These are phyloP conservation scores for Hirudinaria manillensis DNA, from an alignment of 2,888 invertebrate genomes.

Conservation along the genomic window DNA sequence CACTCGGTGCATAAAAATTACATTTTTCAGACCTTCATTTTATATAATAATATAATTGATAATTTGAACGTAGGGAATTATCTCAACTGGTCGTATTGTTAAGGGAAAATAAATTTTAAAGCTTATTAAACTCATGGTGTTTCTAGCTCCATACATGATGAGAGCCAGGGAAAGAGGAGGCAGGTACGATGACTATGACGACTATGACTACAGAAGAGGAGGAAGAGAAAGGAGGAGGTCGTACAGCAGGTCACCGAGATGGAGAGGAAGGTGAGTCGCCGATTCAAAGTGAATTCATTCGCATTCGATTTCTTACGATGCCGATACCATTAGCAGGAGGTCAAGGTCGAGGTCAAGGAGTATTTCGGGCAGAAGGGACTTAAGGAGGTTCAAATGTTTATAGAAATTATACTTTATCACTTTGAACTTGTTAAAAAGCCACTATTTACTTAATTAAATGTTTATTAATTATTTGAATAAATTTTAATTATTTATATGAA, in stretches of 20 bases:
- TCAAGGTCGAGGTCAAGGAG: slow-evolving; percentile 12
- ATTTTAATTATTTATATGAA: too few species aligned
- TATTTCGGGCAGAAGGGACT: neutral
- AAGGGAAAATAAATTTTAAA: neutral
- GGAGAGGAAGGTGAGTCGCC: slow-evolving; percentile 8
- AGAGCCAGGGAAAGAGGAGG: slow-evolving; percentile 33
- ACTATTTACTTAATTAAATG: too few species aligned
- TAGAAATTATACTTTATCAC: too few species aligned
- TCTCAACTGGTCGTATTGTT: neutral
- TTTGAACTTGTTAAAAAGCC: too few species aligned
- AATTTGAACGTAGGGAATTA: neutral
- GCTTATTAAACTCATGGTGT: too few species aligned
- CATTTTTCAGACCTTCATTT: neutral
- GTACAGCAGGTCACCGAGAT: slow-evolving; percentile 23
- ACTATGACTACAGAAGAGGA: slow-evolving; percentile 18
- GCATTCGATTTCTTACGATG: neutral
- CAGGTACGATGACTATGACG: slow-evolving; percentile 27
- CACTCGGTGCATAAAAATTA: neutral
- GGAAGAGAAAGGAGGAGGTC: slow-evolving; percentile 18
- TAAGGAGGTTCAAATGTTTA: neutral
- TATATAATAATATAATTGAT: neutral
- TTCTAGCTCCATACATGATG: slow-evolving; percentile 37
- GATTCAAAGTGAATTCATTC: neutral
- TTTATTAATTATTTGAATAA: too few species aligned
- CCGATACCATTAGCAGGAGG: too few species aligned